These are phyloP conservation scores for Saccopteryx bilineata DNA, from an alignment of 2,113 vertebrate species.

Conservation along the genomic window DNA sequence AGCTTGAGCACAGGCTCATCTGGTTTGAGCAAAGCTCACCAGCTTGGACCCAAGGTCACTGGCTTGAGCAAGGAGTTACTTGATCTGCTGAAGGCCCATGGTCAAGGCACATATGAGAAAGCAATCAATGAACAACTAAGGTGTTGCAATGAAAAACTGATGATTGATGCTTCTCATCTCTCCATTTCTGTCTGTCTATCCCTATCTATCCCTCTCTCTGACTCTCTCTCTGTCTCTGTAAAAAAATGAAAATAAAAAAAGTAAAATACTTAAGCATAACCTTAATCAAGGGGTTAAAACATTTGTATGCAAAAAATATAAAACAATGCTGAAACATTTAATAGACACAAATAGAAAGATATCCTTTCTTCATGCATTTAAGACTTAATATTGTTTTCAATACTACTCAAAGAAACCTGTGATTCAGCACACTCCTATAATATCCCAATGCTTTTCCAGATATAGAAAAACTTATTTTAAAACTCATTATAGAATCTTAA, in stretches of 20 bases:
- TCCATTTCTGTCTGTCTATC: too few species aligned
- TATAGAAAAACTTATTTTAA: neutral
- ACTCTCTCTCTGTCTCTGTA: too few species aligned
- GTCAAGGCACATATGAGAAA: too few species aligned
- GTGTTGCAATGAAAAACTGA: too few species aligned
- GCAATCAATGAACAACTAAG: too few species aligned
- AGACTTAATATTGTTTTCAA: neutral
- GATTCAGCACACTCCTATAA: neutral
- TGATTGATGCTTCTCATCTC: too few species aligned
- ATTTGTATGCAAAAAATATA: neutral
- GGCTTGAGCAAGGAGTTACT: too few species aligned
- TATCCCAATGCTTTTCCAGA: neutral
- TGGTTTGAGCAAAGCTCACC: too few species aligned
- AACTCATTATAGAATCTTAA: neutral
- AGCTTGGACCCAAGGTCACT: too few species aligned
- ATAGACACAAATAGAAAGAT: neutral
- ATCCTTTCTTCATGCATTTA: neutral
- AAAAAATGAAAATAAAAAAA: neutral
- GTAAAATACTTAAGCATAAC: neutral
- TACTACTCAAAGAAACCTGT: neutral
- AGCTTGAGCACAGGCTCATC: too few species aligned
- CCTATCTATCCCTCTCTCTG: too few species aligned
- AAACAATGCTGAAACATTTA: neutral
- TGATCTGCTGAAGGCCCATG: too few species aligned
- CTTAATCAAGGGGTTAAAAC: neutral